Base-by-base conservation (phyloP, 2,888 invertebrate species). In the Aphrophora alni region DNA sequence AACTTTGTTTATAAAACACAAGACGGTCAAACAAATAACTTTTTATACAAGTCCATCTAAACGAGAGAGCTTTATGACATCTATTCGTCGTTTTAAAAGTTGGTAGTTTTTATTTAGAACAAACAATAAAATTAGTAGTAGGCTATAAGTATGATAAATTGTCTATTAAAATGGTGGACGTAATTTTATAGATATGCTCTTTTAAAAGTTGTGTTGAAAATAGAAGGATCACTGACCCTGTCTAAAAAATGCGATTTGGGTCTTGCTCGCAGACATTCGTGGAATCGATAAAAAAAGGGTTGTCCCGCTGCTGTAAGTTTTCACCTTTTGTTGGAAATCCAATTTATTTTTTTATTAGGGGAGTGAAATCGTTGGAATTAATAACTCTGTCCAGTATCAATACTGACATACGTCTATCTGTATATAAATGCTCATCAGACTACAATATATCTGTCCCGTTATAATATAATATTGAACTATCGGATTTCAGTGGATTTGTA, bases 241-340 rank as follows among this genome's bases (percentile, higher is more conserved):
- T 21, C 21, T 4, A 44, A 44, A 59, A 59, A 59, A 59, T 59
- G 59, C 59, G 59, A 59, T 59, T 59, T 59, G 21, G 21, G 59
- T 59, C 59, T 59, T 59, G 59, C 21, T 21, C 59, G 59, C 78
- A 74, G 74, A 79, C 26, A 74, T 59, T 38, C 38, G 73, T 59
- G 73, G 38, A 79, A 79, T 79, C 78, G 78, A 79, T 79, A 79
- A 79, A 79, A 79, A 77, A 79, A 69, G 59, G 74, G 44, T 21
- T 51, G 72, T 78, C 38, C n/a, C 33, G 21, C 21, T 14, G 59
- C 21, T 59, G 7, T 59, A 59, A 59, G 59, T 59, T 59, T 59
- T 59, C 59, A 59, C 59, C 59, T 59, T 59, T 59, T 59, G 59
- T 59, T 59, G 14, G 33, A 59, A 59, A 59, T 59, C 14, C 59